Evolutionary conservation across 2,888 invertebrate species (phyloP), one percentile per base, ranked within the genome.

Genomic region (Cistogaster globosa): DNA sequence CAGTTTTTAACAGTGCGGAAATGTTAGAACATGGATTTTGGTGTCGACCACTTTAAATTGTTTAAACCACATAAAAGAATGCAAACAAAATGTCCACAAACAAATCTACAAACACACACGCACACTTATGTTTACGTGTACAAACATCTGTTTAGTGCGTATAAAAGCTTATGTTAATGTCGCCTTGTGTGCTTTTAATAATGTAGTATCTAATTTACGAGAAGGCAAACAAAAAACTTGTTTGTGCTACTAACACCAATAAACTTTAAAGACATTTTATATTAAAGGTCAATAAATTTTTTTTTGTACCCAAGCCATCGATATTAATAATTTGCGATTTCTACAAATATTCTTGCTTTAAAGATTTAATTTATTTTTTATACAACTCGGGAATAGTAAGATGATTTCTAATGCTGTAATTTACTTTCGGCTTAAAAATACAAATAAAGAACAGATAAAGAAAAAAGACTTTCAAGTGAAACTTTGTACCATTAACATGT

Each of bases 1-100:
- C 12, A 7, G 16, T 7, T 26, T 7, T 7, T 48, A 20, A 12
- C 22, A 14, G 20, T 20, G 20, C 4, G 42, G 42, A 42, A 42
- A 42, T 42, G 42, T 42, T 67, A 78, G 58, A 45, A 78, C 78
- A 77, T 65, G 74, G 74, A 69, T 78, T 78, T 76, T 84, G 74
- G 74, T 72, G 77, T 62, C 68, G 71, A 81, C 84, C 77, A 84
- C 80, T 81, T 84, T 77, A 84, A 84, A 81, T 72, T 79, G 69
- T 67, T 84, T 36, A 36, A 20, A 57, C 38, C 68, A 65, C 77
- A 69, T 20, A 36, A 68, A 55, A n/a, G 63, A 14, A 36, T 45
- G 7, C 69, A 69, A 69, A 71, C 53, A 69, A 71, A 42, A 18
- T 45, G 55, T 26, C 8, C 3, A 57, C 36, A 22, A 8, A 51